These are phyloP conservation scores for Lithophane ornitopus DNA, from an alignment of 2,888 invertebrate genomes.

Conservation along the genomic window DNA sequence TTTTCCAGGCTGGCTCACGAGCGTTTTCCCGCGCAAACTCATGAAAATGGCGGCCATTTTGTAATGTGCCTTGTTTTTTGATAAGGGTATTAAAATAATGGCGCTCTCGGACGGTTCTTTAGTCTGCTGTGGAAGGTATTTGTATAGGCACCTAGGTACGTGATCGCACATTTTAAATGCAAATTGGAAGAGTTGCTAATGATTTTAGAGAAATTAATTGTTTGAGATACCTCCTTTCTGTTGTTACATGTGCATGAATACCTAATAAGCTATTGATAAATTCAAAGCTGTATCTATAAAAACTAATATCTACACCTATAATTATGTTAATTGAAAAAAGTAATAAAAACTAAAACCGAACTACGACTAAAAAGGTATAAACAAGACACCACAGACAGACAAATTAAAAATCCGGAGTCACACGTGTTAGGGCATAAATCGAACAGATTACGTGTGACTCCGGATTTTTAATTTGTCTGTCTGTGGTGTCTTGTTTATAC, in stretches of 20 bases:
- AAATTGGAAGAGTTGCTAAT: slow-evolving; percentile 86
- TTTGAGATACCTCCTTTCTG: slow-evolving; percentile 67
- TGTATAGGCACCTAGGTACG: slow-evolving; percentile 83
- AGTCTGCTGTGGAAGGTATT: slow-evolving; percentile 82
- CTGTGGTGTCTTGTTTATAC: too few species aligned
- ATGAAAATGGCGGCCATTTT: slow-evolving; percentile 90
- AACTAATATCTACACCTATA: background rate
- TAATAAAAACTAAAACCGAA: too few species aligned
- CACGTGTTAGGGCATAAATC: too few species aligned
- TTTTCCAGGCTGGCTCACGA: slow-evolving; percentile 89
- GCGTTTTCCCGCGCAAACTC: slow-evolving; percentile 89
- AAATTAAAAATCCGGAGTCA: too few species aligned
- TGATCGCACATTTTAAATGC: slow-evolving; percentile 87
- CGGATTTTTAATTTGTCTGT: too few species aligned
- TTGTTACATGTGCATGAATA: slow-evolving; percentile 61
- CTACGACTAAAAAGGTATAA: too few species aligned
- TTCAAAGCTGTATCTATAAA: background rate
- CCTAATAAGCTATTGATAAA: slow-evolving; percentile 46
- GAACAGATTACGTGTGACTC: too few species aligned
- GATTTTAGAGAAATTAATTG: slow-evolving; percentile 81
- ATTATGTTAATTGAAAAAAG: background rate
- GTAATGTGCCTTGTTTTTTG: slow-evolving; percentile 91
- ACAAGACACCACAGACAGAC: too few species aligned
- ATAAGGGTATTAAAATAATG: slow-evolving; percentile 90
- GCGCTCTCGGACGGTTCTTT: slow-evolving; percentile 86